These are phyloP conservation scores for Bergia puertoricense DNA, from an alignment of 92 coral and sea anemone species.

Conservation along the genomic window DNA sequence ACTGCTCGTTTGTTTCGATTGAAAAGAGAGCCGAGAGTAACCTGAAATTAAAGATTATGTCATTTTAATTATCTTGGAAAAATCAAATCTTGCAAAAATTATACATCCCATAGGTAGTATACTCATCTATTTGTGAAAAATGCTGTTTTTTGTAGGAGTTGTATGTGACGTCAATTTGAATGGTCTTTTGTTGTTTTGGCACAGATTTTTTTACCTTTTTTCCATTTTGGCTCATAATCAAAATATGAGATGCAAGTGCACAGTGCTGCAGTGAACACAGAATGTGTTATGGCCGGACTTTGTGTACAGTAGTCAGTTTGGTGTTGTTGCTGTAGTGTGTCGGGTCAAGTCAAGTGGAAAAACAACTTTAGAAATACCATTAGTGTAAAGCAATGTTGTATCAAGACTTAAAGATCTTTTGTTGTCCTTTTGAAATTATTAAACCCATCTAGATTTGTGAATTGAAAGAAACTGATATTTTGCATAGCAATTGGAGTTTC, in stretches of 20 bases:
- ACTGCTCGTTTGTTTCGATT: neutral
- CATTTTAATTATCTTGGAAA: neutral
- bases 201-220: neutral
- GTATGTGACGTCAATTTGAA: neutral
- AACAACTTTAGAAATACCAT: neutral
- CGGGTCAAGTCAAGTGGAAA: no score
- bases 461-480: neutral
- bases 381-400: neutral
- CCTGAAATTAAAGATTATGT: neutral
- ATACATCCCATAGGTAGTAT: neutral
- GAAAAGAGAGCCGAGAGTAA: neutral
- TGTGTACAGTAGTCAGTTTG: neutral
- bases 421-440: no score
- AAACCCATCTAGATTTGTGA: no score
- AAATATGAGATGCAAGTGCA: neutral
- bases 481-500: neutral
- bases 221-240: conserved; percentile 15
- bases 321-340: neutral
- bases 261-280: neutral
- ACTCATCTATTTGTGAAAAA: neutral
- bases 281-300: neutral
- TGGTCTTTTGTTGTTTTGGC: conserved; percentile 12
- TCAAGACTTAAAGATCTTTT: neutral
- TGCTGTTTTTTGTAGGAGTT: neutral
- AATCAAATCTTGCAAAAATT: neutral